Conservation (phyloP, 2,888 invertebrate genomes). For the Ectemnius lituratus region DNA sequence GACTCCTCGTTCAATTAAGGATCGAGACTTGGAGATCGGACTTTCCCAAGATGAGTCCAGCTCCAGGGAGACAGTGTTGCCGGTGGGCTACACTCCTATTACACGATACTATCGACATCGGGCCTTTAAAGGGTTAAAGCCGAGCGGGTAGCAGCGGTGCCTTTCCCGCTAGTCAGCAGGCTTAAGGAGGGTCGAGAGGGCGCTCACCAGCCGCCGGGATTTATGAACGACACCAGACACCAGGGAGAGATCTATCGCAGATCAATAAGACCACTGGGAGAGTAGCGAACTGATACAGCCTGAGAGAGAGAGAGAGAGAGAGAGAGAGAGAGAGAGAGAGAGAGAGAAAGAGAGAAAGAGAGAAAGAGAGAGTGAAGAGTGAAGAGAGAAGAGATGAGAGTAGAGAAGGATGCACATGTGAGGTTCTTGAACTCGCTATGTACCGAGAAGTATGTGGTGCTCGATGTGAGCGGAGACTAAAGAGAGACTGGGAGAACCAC, state of each 20-base stretch:
- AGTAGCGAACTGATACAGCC: not conserved
- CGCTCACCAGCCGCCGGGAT: constrained; percentile 23
- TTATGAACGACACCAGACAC: constrained; percentile 34
- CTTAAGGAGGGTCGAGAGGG: constrained; percentile 24
- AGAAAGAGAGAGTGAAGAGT: too few relatives aligned
- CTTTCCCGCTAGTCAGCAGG: constrained; percentile 34
- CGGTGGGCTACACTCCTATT: too few relatives aligned
- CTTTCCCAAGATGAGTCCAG: too few relatives aligned
- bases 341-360: not conserved
- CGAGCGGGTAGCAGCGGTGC: not conserved
- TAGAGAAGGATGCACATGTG: not conserved
- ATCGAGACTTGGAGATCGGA: too few relatives aligned
- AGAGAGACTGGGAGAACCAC: too few relatives aligned
- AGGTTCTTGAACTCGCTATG: constrained; percentile 38
- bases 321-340: not conserved
- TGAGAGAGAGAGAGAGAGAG: not conserved
- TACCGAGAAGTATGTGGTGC: too few relatives aligned
- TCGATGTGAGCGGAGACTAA: too few relatives aligned
- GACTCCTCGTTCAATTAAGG: too few relatives aligned
- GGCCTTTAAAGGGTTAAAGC: not conserved
- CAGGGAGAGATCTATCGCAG: constrained; percentile 43
- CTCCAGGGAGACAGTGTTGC: too few relatives aligned
- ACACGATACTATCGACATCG: not conserved
- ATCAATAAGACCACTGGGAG: constrained; percentile 34
- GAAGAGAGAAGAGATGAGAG: too few relatives aligned